phyloP scores from a whole-genome alignment of 2,113 vertebrate genomes.

The Brienomyrus longianalis region DNA sequence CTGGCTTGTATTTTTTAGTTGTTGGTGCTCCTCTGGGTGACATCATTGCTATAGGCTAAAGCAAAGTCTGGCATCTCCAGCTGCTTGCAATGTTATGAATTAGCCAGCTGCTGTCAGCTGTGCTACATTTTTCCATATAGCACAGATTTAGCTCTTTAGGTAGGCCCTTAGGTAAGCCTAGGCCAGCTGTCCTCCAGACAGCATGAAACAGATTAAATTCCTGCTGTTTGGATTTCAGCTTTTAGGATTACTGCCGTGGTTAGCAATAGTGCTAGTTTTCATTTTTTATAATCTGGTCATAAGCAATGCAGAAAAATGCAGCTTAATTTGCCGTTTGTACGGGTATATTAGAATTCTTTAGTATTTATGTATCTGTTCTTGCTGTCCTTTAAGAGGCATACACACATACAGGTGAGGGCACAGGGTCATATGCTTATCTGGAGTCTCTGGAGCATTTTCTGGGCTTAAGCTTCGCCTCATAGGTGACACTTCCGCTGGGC shows the following conservation, averaged over 20 bases:
- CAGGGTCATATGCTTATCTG: neutral
- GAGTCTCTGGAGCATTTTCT: neutral
- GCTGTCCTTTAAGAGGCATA: neutral
- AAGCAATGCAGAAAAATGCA: neutral
- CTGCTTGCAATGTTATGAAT: neutral
- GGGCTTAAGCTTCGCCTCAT: neutral
- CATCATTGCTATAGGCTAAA: neutral
- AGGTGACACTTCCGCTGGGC: neutral
- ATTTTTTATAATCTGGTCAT: slow-evolving; percentile 3
- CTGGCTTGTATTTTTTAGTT: neutral
- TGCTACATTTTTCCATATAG: neutral
- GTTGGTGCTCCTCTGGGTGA: neutral
- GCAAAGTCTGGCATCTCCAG: neutral
- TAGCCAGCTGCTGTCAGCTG: slow-evolving; percentile 5
- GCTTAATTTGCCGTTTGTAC: neutral
- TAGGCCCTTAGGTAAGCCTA: slow-evolving; percentile 27
- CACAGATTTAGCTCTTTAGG: slow-evolving; percentile 43
- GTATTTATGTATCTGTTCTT: neutral
- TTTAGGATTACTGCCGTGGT: slow-evolving; percentile 62
- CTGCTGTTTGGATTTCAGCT: slow-evolving; percentile 61
- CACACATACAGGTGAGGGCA: neutral
- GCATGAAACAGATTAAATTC: slow-evolving; percentile 58
- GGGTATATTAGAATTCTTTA: neutral
- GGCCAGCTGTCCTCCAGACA: slow-evolving; percentile 55
- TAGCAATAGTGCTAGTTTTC: slow-evolving; percentile 61